A percentile compares a stretch with the other conserved stretches of the same genome.
phyloP scores from a whole-genome alignment of 2,113 vertebrate genomes.

The Jaculus jaculus region DNA sequence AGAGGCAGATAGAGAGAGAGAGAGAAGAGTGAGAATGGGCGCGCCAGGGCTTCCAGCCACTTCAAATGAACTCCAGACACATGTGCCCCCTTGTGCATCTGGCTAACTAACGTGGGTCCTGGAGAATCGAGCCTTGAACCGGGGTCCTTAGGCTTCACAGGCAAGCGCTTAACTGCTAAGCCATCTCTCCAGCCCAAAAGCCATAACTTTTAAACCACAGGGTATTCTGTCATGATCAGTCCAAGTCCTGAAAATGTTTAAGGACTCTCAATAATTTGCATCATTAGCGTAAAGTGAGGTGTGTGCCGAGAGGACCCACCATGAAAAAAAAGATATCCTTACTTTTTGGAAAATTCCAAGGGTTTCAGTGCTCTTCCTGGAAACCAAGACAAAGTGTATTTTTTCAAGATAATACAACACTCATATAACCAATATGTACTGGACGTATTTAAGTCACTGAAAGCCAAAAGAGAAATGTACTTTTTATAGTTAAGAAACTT shows the following conservation, averaged over 20 bases:
- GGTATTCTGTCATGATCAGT: background rate
- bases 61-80: too few species aligned
- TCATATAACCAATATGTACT: background rate
- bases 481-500: conserved; percentile 12
- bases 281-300: background rate
- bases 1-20: too few species aligned
- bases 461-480: background rate
- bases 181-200: too few species aligned
- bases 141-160: too few species aligned
- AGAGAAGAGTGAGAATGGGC: too few species aligned
- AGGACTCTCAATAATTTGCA: background rate
- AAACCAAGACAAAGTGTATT: background rate
- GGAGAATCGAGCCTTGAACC: too few species aligned
- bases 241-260: background rate
- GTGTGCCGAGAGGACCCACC: background rate
- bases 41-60: too few species aligned
- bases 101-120: too few species aligned
- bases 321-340: background rate
- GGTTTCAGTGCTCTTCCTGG: background rate
- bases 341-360: background rate
- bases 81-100: too few species aligned
- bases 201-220: background rate
- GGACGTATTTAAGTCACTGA: background rate
- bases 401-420: background rate
- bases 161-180: too few species aligned